Percentiles rank a stretch among this genome's conserved stretches.
Evolutionary conservation across 2,113 vertebrate species (phyloP).

Genomic region (Eurystomus gularis): DNA sequence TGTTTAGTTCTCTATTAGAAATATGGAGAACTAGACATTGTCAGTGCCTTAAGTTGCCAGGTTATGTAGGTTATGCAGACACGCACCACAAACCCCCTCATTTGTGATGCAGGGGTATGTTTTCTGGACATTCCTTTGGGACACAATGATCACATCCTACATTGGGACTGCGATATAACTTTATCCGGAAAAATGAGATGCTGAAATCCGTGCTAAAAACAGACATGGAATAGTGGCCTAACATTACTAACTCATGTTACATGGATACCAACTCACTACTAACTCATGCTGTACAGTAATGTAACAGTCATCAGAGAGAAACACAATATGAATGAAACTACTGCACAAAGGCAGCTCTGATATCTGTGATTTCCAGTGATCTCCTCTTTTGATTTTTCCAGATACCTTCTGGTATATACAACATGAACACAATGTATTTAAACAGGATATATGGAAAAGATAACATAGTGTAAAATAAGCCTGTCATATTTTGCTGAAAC

Average conservation of each 20-base stretch:
- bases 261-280: neutral
- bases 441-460: neutral
- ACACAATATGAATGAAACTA: neutral
- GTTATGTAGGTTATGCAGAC: neutral
- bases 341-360: neutral
- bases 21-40: neutral
- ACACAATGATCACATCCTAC: neutral
- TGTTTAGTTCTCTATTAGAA: neutral
- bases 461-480: neutral
- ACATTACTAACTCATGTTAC: neutral
- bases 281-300: neutral
- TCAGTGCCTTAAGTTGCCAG: neutral
- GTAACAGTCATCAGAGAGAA: neutral
- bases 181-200: neutral
- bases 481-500: neutral
- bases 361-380: neutral
- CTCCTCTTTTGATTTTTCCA: neutral
- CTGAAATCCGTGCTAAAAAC: neutral
- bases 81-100: rapidly evolving
- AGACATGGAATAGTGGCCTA: neutral
- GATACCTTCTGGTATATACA: neutral
- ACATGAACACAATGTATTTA: neutral
- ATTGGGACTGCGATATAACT: neutral
- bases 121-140: neutral
- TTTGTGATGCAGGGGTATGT: neutral